Evolutionary conservation across 2,113 vertebrate species (phyloP).

Genomic region (Cheirogaleus medius): DNA sequence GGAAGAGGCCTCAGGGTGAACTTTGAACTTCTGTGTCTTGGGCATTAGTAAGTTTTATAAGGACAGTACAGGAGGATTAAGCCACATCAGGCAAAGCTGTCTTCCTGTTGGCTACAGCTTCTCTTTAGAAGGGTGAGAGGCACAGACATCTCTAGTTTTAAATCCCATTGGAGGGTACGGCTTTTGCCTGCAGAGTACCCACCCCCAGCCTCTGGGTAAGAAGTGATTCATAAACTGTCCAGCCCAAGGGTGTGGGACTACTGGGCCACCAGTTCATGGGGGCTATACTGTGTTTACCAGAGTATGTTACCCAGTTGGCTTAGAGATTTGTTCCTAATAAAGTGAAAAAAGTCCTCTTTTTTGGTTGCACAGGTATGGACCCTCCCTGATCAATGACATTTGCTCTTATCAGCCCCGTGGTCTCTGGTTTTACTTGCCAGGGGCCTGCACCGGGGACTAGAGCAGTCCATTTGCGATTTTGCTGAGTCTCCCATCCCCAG

Average conservation of each 20-base stretch:
- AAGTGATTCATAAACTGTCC: not conserved
- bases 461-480: not conserved
- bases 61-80: not conserved
- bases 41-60: not conserved
- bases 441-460: not conserved
- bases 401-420: not conserved
- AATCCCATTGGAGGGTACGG: not conserved
- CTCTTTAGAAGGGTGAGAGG: not conserved
- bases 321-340: not conserved
- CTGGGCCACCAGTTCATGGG: not conserved
- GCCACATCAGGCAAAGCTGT: not conserved
- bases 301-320: not conserved
- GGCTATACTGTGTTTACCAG: not conserved
- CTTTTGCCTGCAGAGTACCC: not conserved
- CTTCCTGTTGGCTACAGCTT: not conserved
- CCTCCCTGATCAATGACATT: not conserved
- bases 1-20: not conserved
- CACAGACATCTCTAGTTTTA: not conserved
- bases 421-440: not conserved
- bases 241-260: not conserved
- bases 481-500: not conserved
- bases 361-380: not conserved
- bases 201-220: not conserved
- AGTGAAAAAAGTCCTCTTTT: not conserved
- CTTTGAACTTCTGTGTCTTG: not conserved